Evolutionary conservation across 2,797 vertebrate genomes (phyloP).

Genomic region (Ataeniobius toweri): DNA sequence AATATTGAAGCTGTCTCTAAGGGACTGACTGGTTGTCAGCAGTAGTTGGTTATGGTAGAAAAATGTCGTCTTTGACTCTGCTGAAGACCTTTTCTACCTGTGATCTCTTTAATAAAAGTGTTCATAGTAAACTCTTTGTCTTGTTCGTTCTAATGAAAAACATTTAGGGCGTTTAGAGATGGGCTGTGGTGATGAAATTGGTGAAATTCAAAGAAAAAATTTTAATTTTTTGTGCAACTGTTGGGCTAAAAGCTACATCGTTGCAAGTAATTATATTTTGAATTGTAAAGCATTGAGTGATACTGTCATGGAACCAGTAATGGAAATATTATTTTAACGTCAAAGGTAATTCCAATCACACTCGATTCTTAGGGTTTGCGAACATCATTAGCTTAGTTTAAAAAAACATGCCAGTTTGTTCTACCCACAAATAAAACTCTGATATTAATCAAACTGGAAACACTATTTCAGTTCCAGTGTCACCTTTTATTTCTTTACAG

Average conservation of each 20-base stretch:
- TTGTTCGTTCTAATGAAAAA: conserved; percentile 37
- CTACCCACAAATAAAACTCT: too few relatives aligned
- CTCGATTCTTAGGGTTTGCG: neutral
- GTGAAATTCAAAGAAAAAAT: neutral
- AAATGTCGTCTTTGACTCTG: conserved; percentile 56
- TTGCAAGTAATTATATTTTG: too few relatives aligned
- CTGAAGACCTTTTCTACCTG: conserved; percentile 73
- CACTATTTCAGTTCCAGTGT: neutral
- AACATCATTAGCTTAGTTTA: neutral
- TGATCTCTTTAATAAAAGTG: conserved; percentile 83
- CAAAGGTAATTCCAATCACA: neutral
- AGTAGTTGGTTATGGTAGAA: conserved; percentile 36
- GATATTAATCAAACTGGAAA: neutral
- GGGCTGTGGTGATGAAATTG: neutral
- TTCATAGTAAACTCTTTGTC: conserved; percentile 56
- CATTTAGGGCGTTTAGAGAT: neutral
- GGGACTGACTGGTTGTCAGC: conserved; percentile 53
- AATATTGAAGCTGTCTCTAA: conserved; percentile 40
- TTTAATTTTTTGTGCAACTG: neutral
- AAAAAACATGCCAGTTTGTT: too few relatives aligned
- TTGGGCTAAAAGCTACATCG: neutral
- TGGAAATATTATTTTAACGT: neutral
- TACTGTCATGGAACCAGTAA: neutral
- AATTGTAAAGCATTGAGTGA: neutral
- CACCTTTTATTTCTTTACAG: too few relatives aligned